Evolutionary conservation across 2,113 vertebrate genomes (phyloP).

Genomic region (Chrysemys picta): DNA sequence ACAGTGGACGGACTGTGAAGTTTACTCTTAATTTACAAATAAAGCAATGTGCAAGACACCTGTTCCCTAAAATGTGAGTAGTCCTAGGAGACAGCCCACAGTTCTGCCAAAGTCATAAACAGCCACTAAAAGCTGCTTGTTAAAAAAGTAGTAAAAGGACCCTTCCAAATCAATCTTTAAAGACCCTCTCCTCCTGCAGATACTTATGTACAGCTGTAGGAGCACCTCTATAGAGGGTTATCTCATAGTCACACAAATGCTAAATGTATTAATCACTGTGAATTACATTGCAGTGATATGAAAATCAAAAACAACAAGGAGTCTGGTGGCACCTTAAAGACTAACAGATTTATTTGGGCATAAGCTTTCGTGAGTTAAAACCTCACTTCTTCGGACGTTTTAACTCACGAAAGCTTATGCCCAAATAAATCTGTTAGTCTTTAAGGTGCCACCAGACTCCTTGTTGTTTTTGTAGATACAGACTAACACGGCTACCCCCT

Average conservation of each 20-base stretch:
- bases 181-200: constrained; percentile 38
- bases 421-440: no score
- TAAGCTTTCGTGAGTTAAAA: no score
- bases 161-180: constrained; percentile 62
- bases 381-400: no score
- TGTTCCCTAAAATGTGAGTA: constrained; percentile 59
- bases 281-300: neutral
- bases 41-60: constrained; percentile 49
- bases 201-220: constrained; percentile 44
- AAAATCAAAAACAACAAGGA: no score
- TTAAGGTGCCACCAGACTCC: no score
- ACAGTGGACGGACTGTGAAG: neutral
- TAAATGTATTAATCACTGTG: neutral
- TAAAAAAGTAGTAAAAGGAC: constrained; percentile 58
- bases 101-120: constrained; percentile 55
- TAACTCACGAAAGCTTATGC: no score
- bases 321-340: no score
- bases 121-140: constrained; percentile 55
- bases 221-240: constrained; percentile 55
- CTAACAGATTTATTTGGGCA: no score
- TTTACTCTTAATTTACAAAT: constrained; percentile 61
- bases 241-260: constrained; percentile 55
- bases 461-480: no score
- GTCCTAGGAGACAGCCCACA: constrained; percentile 14
- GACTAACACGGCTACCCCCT: no score